These are phyloP conservation scores for Anticlea derivata DNA, from an alignment of 2,888 invertebrate species.

Conservation along the genomic window DNA sequence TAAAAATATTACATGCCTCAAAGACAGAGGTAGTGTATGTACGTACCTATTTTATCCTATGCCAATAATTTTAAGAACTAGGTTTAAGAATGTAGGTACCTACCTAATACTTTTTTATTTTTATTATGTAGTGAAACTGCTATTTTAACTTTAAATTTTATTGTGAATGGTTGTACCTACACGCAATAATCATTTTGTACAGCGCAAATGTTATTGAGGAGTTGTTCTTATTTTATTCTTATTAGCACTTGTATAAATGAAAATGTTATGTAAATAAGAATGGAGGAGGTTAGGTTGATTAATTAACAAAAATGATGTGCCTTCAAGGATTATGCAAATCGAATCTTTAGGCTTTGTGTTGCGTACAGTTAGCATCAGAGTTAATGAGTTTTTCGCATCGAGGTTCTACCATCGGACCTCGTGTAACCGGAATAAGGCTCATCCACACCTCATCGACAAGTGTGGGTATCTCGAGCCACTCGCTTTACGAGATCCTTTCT, in stretches of 20 bases:
- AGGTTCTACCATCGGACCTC: too few species aligned
- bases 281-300: conserved; percentile 10
- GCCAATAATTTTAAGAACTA: conserved; percentile 48
- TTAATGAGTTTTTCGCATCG: too few species aligned
- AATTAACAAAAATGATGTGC: conserved; percentile 18
- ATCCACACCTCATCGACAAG: too few species aligned
- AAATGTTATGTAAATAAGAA: conserved; percentile 24
- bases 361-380: too few species aligned
- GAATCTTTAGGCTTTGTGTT: conserved; percentile 6
- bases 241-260: conserved; percentile 18
- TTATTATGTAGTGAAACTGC: background rate
- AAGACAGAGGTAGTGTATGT: conserved; percentile 45
- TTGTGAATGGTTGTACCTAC: background rate
- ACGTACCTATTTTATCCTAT: conserved; percentile 47
- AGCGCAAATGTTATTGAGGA: conserved; percentile 23
- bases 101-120: background rate
- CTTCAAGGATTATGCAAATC: conserved; percentile 13
- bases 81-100: conserved; percentile 5
- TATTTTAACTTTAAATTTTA: background rate
- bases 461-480: too few species aligned
- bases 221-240: conserved; percentile 12
- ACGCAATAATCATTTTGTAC: background rate
- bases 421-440: too few species aligned
- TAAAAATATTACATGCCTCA: conserved; percentile 48
- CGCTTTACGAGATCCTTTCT: too few species aligned